Evolutionary conservation across 2,888 invertebrate species (phyloP), one percentile per base, ranked within the genome.

Genomic region (Epinotia brunnichana): DNA sequence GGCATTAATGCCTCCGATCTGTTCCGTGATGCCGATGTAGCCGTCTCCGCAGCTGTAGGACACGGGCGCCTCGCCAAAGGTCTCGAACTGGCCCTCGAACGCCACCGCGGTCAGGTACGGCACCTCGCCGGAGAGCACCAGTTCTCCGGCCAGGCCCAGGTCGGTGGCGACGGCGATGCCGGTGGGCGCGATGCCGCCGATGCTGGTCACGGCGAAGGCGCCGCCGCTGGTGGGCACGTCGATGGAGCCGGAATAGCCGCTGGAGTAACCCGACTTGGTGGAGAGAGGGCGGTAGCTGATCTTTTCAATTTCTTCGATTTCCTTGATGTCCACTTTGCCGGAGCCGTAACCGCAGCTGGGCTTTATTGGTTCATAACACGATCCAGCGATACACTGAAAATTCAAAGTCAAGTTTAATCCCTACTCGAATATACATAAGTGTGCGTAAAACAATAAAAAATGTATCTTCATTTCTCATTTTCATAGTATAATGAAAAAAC

Each of bases 81-180:
- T 68, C 2, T 69, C 74, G 19, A 73, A 74, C 11, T 44, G 11
- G 41, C 71, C 74, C 59, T 80, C 78, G 21, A 75, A 72, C 17
- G 62, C 73, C 11, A 84, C 83, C 29, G 80, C 77, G 9, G 85
- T 82, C 54, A 80, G 78, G 71, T 83, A 82, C 4, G 84, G 83
- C 15, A 84, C 81, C n/a, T 72, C 76, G 21, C 85, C 85, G 62
- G 75, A 75, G 17, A 85, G 79, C 13, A 77, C 79, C 74, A 84
- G 77, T 73, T 84, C 81, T 13, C 83, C 79, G 39, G 64, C 74
- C 24, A 81, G 78, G 2, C 70, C 74, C 17, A 81, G 70, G 19
- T 81, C 78, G 4, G 78, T 76, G 17, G 79, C 63, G 4, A 81
- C 79, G n/a, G 77, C 76, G 15, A 69, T 64, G 13, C 77, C 78